These are phyloP conservation scores for Eupithecia exiguata DNA, from an alignment of 2,888 invertebrate species.

Conservation along the genomic window DNA sequence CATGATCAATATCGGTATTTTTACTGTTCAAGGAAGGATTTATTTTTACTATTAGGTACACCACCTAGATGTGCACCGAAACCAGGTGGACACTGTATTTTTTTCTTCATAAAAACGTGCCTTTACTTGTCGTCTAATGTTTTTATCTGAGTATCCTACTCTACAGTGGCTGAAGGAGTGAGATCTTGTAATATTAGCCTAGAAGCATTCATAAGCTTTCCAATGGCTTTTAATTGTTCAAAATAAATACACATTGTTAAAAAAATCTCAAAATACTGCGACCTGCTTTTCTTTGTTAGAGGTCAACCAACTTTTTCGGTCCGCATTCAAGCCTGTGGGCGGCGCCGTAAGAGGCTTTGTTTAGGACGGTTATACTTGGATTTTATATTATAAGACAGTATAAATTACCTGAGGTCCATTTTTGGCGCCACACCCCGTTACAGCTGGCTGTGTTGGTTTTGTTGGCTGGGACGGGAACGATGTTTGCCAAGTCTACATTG, in stretches of 20 bases:
- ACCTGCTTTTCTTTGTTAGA: constrained; percentile 38
- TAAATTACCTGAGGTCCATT: constrained; percentile 86
- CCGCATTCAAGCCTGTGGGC: constrained; percentile 41
- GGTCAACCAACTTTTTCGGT: constrained; percentile 41
- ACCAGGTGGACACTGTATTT: not conserved
- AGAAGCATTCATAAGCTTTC: not conserved
- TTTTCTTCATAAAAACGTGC: not conserved
- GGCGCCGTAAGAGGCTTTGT: constrained; percentile 33
- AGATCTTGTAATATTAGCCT: not conserved
- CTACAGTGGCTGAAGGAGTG: not conserved
- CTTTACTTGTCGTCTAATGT: too few species aligned
- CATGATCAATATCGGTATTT: not conserved
- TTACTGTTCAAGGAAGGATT: not conserved
- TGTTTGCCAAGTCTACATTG: constrained; percentile 78
- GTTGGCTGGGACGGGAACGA: constrained; percentile 49
- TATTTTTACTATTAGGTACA: not conserved
- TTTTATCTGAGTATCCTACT: not conserved
- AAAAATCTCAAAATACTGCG: constrained; percentile 26
- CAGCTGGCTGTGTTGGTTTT: constrained; percentile 58
- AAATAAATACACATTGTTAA: constrained; percentile 9
- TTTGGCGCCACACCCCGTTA: constrained; percentile 87
- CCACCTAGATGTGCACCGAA: too few species aligned
- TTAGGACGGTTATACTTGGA: constrained; percentile 24
- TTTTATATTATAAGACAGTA: constrained; percentile 6
- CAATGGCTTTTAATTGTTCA: not conserved